Evolutionary conservation across 2,888 invertebrate genomes (phyloP), one percentile per base, ranked within the genome.

Genomic region (Plebejus anna): DNA sequence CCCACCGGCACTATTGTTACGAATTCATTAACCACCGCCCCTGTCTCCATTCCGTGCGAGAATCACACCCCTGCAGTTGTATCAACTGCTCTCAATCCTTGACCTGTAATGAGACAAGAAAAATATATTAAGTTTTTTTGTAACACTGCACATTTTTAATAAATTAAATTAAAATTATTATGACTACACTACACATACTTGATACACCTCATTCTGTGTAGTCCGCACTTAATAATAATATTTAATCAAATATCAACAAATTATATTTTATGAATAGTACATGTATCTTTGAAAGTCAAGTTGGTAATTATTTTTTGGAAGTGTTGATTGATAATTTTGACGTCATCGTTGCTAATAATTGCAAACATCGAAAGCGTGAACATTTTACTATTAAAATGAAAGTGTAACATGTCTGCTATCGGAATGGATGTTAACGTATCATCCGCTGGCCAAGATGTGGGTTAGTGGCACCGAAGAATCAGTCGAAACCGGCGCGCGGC

Each of bases 1-100:
- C 95, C 95, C 80, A 95, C 95, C 81, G 95, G 94, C 80, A 95
- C 95, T 80, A 95, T 95, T 79, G 95, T 95, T 82, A 95, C 94
- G 83, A 95, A 95, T 85, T 95, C 94, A 81, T 94, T 94, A 78
- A 83, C 90, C 84, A 85, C 86, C 83, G 84, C 87, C 83, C 90
- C 90, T 83, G 92, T 88, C 90, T 93, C 93, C 93, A 93, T 93
- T 80, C 89, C 92, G 90, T 87, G 90, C 84, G 82, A 82, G 85
- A 88, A 88, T 87, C 87, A 85, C 87, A 82, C 86, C 83, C 82
- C 84, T 84, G 83, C 82, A 81, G 82, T 84, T 81, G 83, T 82
- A 83, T 83, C 83, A 82, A 83, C 86, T 83, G 85, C 87, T 88
- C 85, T 86, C 85, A 81, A 84, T 83, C 84, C 83, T 80, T 84